phyloP scores from a whole-genome alignment of 2,113 vertebrate species.

The Motacilla tschutschensis region DNA sequence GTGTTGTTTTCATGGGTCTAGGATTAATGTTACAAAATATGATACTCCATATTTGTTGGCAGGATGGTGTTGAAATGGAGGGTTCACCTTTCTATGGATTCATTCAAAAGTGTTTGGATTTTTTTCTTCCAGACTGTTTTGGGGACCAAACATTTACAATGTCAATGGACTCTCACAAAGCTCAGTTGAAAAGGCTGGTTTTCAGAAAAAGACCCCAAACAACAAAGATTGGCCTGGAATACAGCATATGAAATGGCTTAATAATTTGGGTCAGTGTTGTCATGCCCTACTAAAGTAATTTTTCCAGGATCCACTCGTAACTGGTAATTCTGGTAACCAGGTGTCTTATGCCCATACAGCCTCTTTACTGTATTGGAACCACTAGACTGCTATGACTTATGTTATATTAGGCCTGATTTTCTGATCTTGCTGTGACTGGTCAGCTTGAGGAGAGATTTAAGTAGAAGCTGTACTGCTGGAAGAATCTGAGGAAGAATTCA shows the following conservation, averaged over 20 bases:
- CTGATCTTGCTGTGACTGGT: neutral
- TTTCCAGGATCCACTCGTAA: neutral
- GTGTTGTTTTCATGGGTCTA: neutral
- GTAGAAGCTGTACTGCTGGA: neutral
- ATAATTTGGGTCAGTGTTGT: neutral
- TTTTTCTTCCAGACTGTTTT: neutral
- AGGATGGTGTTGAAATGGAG: neutral
- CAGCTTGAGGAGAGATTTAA: neutral
- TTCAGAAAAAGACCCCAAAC: neutral
- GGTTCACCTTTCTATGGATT: neutral
- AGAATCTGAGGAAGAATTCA: neutral
- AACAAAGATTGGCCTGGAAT: neutral
- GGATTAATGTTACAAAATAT: slow-evolving; percentile 25
- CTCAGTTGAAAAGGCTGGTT: neutral
- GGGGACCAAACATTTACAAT: neutral
- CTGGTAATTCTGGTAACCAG: neutral
- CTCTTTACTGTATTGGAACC: neutral
- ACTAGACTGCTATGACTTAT: neutral
- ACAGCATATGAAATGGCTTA: neutral
- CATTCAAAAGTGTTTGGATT: neutral
- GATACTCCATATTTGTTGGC: neutral
- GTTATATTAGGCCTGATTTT: neutral
- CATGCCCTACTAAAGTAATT: neutral
- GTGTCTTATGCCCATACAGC: neutral
- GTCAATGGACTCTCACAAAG: neutral